These are phyloP conservation scores for Neotoxoptera formosana DNA, from an alignment of 1,140 invertebrate genomes.

Conservation along the genomic window DNA sequence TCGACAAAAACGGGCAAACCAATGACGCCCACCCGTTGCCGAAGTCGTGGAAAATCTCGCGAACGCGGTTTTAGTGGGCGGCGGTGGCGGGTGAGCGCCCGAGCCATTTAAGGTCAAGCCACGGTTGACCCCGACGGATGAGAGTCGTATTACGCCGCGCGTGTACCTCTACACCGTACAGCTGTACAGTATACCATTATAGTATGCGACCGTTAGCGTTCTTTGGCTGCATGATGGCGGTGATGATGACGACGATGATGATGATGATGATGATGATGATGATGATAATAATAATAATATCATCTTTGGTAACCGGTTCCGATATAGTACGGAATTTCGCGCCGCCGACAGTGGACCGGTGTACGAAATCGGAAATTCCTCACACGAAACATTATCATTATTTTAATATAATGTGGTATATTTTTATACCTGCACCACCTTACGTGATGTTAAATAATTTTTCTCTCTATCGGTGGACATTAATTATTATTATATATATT, in stretches of 20 bases:
- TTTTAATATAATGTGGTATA: neutral
- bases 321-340: neutral
- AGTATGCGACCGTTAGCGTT: neutral
- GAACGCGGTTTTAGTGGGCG: neutral
- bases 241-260: neutral
- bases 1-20: neutral
- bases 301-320: neutral
- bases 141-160: neutral
- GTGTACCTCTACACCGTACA: neutral
- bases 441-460: neutral
- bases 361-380: neutral
- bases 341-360: neutral
- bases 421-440: neutral
- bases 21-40: neutral
- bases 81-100: neutral
- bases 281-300: neutral
- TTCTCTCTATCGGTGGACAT: neutral
- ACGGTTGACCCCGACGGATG: neutral
- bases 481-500: too few species aligned
- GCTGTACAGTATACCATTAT: neutral
- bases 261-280: neutral
- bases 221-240: neutral
- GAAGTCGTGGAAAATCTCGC: neutral
- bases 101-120: neutral
- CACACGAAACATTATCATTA: neutral